Percentiles rank a stretch among this genome's conserved stretches.
These are phyloP conservation scores for Bradynema listronoti DNA, from an alignment of 1,140 invertebrate genomes.

Conservation along the genomic window DNA sequence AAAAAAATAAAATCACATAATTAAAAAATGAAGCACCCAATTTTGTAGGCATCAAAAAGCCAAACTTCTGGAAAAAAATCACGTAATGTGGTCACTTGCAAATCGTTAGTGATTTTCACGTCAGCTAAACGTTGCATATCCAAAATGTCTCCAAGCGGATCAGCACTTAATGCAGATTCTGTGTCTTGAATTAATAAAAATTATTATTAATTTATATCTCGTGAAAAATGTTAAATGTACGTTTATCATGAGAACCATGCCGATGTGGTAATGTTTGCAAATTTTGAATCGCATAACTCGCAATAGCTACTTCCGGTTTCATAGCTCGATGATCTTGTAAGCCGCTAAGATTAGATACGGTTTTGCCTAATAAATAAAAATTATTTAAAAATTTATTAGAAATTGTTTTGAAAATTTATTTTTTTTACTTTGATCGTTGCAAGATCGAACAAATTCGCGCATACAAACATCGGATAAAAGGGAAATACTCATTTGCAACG, in stretches of 20 bases:
- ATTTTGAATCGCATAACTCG: too few relatives aligned
- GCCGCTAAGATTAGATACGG: too few relatives aligned
- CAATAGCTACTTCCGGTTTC: too few relatives aligned
- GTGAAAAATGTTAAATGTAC: not conserved
- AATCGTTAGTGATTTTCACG: too few relatives aligned
- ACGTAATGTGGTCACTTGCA: too few relatives aligned
- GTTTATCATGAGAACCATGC: conserved; percentile 2
- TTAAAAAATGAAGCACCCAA: conserved; percentile 25
- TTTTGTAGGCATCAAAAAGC: conserved; percentile 32
- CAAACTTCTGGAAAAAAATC: conserved; percentile 44
- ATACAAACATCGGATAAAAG: conserved; percentile 17
- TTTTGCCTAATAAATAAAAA: too few relatives aligned
- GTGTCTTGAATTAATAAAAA: not conserved
- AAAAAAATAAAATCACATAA: not conserved
- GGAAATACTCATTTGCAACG: too few relatives aligned
- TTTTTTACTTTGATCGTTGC: not conserved
- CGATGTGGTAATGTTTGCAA: too few relatives aligned
- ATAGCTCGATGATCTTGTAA: too few relatives aligned
- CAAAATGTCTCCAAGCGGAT: not conserved
- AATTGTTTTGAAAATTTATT: too few relatives aligned
- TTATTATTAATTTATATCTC: not conserved
- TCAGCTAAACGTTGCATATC: not conserved
- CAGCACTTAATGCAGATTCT: not conserved
- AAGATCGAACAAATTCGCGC: conserved; percentile 11
- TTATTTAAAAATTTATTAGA: too few relatives aligned